phyloP scores from a whole-genome alignment of 2,888 invertebrate genomes.

The Operophtera brumata region DNA sequence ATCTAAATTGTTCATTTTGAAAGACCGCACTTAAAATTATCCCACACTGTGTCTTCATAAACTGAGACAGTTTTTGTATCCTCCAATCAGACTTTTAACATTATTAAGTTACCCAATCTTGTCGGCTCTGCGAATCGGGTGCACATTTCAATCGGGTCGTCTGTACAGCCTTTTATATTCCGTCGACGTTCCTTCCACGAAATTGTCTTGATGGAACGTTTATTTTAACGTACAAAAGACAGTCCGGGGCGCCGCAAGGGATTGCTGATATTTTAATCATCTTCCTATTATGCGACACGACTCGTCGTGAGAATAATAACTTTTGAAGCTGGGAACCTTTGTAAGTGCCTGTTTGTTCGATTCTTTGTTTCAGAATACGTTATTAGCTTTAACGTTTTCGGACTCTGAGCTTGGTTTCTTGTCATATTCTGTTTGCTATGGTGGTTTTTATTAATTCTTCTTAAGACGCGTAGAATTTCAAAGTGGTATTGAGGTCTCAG shows the following conservation, averaged over 20 bases:
- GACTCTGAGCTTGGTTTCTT: too few relatives aligned
- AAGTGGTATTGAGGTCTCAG: too few relatives aligned
- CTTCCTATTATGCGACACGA: slow-evolving; percentile 41
- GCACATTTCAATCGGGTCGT: not conserved
- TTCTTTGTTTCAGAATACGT: slow-evolving; percentile 31
- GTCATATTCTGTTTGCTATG: too few relatives aligned
- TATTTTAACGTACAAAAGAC: slow-evolving; percentile 46
- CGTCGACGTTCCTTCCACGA: slow-evolving; percentile 44
- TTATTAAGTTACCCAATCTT: not conserved
- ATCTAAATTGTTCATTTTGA: too few relatives aligned
- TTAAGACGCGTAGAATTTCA: too few relatives aligned
- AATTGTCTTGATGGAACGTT: slow-evolving; percentile 51
- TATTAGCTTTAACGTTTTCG: not conserved
- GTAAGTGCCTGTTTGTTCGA: slow-evolving; percentile 35
- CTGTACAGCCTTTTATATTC: slow-evolving; percentile 18
- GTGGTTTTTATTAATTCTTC: too few relatives aligned
- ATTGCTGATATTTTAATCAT: slow-evolving; percentile 57
- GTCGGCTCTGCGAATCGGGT: not conserved
- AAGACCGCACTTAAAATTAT: too few relatives aligned
- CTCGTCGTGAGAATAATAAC: slow-evolving; percentile 6
- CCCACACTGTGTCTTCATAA: too few relatives aligned
- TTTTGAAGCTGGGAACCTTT: slow-evolving; percentile 2
- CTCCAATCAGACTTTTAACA: not conserved
- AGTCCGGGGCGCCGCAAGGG: slow-evolving; percentile 39
- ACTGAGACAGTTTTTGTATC: too few relatives aligned